These are phyloP conservation scores for Branchellion lobata DNA, from an alignment of 2,888 invertebrate genomes.

Conservation along the genomic window DNA sequence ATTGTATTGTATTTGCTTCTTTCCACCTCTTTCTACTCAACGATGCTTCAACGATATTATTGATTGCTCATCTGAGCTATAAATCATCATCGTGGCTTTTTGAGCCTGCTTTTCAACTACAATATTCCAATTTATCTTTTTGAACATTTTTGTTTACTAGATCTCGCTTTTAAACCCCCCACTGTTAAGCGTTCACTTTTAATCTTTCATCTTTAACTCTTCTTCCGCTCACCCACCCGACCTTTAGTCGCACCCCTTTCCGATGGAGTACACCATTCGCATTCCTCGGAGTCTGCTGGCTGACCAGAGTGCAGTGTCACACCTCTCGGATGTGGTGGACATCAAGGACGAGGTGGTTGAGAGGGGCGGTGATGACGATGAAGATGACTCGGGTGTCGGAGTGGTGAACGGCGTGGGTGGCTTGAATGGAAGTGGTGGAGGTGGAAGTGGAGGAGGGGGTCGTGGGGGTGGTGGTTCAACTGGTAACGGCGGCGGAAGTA, in stretches of 20 bases:
- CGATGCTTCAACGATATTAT: no score
- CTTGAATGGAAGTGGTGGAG: background rate
- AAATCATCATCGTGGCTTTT: no score
- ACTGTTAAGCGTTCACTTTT: background rate
- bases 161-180: background rate
- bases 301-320: background rate
- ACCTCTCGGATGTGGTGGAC: background rate
- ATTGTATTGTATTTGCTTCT: no score
- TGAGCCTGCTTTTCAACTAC: no score
- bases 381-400: no score
- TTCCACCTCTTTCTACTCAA: no score
- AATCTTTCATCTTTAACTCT: no score
- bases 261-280: background rate
- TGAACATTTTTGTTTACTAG: no score
- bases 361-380: conserved; percentile 3
- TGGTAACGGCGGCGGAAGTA: background rate
- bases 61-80: no score
- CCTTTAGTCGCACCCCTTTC: background rate
- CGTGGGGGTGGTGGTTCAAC: background rate
- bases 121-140: no score
- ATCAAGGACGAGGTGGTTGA: background rate
- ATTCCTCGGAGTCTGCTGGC: background rate
- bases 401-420: background rate
- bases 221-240: background rate
- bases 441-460: background rate